These are phyloP conservation scores for Stramonita haemastoma DNA, from an alignment of 2,888 invertebrate species.

Conservation along the genomic window DNA sequence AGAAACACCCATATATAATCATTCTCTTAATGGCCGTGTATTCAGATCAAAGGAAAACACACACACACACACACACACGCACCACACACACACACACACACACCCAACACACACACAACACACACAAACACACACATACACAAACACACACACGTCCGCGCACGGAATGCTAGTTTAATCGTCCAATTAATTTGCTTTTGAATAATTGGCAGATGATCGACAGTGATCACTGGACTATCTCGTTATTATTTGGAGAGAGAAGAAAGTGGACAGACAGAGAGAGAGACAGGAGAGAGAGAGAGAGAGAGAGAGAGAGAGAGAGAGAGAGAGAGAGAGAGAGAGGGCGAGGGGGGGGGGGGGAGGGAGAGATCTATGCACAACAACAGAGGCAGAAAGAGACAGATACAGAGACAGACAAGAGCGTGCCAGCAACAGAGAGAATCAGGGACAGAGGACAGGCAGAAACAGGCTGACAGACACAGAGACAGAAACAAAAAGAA, in stretches of 20 bases:
- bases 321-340: not conserved
- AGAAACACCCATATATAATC: too few species aligned
- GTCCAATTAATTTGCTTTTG: too few species aligned
- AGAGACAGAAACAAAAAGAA: not conserved
- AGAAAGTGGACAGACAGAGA: not conserved
- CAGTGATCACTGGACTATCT: not conserved
- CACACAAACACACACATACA: not conserved
- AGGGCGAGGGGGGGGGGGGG: not conserved
- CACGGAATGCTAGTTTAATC: not conserved
- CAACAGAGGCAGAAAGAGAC: not conserved
- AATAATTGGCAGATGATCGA: not conserved
- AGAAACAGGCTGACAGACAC: not conserved
- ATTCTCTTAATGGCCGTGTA: too few species aligned
- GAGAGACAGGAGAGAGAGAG: not conserved
- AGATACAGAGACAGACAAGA: not conserved
- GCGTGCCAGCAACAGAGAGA: not conserved
- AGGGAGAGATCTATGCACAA: not conserved
- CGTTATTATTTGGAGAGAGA: not conserved
- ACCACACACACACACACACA: too few species aligned
- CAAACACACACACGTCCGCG: not conserved
- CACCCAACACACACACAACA: too few species aligned
- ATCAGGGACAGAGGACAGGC: not conserved
- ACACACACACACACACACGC: too few species aligned
- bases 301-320: not conserved
- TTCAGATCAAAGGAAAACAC: too few species aligned